Conservation (phyloP, 2,888 invertebrate species). For the Platycheirus rosarum region DNA sequence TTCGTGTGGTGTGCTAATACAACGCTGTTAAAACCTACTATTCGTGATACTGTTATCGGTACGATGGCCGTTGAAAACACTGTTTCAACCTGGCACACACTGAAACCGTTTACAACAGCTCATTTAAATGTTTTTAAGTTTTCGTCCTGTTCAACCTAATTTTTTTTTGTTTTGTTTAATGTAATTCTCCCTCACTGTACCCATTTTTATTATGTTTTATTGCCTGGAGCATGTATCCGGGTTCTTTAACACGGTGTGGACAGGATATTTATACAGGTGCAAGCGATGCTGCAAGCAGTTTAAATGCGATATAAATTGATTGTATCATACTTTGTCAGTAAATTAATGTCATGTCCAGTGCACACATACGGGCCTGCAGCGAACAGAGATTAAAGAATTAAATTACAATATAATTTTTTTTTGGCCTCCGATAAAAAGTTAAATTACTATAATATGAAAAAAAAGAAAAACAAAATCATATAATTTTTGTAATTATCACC, state of each 20-base stretch:
- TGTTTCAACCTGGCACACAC: slow-evolving; percentile 14
- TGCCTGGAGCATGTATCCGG: slow-evolving; percentile 21
- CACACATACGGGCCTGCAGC: too few species aligned
- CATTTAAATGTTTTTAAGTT: slow-evolving; percentile 64
- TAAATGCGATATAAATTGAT: slow-evolving; percentile 63
- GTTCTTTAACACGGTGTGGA: slow-evolving; percentile 22
- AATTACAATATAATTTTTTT: too few species aligned
- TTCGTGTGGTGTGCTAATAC: neutral
- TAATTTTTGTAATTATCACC: too few species aligned
- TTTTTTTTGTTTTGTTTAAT: slow-evolving; percentile 11
- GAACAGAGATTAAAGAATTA: slow-evolving; percentile 21
- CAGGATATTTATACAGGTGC: slow-evolving; percentile 53
- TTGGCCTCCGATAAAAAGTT: too few species aligned
- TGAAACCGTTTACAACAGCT: slow-evolving; percentile 37
- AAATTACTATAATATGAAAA: too few species aligned
- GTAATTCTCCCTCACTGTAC: too few species aligned
- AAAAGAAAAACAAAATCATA: too few species aligned
- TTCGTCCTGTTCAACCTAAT: slow-evolving; percentile 31
- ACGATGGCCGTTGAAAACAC: neutral
- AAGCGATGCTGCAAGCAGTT: slow-evolving; percentile 34
- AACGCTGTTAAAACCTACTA: slow-evolving; percentile 9
- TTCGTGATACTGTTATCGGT: neutral
- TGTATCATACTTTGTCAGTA: slow-evolving; percentile 43
- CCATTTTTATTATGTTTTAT: slow-evolving; percentile 29
- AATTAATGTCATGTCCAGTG: slow-evolving; percentile 19